phyloP scores from a whole-genome alignment of 2,888 invertebrate species.

The Marasmarcha lunaedactyla region DNA sequence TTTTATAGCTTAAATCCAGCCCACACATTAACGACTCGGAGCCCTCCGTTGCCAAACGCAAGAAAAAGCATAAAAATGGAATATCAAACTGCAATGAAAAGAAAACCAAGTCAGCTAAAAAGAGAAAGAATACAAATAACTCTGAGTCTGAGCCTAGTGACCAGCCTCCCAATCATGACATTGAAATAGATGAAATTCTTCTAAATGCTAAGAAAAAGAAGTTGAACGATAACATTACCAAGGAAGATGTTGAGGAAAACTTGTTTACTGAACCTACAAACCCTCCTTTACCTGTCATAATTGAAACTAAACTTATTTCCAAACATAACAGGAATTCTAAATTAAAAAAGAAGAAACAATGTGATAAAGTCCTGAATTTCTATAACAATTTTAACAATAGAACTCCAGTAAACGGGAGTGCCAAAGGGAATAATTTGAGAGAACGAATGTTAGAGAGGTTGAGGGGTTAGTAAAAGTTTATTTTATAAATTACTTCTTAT shows the following conservation, averaged over 20 bases:
- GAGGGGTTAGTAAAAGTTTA: slow-evolving; percentile 67
- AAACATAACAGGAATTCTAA: too few relatives aligned
- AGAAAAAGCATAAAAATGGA: slow-evolving; percentile 12
- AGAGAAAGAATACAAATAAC: slow-evolving; percentile 11
- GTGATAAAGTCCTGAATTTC: slow-evolving; percentile 24
- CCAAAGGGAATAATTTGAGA: slow-evolving; percentile 43
- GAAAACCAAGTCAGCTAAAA: slow-evolving; percentile 9
- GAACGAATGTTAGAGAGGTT: slow-evolving; percentile 78
- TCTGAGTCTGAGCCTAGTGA: slow-evolving; percentile 8
- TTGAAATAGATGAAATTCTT: slow-evolving; percentile 34
- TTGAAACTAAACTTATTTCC: too few relatives aligned
- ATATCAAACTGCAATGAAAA: slow-evolving; percentile 5
- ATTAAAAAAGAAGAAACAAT: slow-evolving; percentile 24
- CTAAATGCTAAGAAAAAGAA: slow-evolving; percentile 38
- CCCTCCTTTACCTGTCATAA: too few relatives aligned
- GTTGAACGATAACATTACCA: slow-evolving; percentile 27
- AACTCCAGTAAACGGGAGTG: slow-evolving; percentile 28
- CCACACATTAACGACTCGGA: too few relatives aligned
- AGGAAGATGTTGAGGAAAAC: slow-evolving; percentile 29
- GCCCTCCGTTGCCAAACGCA: slow-evolving; percentile 14
- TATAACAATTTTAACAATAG: slow-evolving; percentile 22
- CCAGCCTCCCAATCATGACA: slow-evolving; percentile 22
- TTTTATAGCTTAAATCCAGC: too few relatives aligned
- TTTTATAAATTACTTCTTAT: too few relatives aligned
- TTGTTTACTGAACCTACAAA: slow-evolving; percentile 21